Evolutionary conservation across 2,888 invertebrate genomes (phyloP), one percentile per base, ranked within the genome.

Genomic region (Scaptomyza parva): DNA sequence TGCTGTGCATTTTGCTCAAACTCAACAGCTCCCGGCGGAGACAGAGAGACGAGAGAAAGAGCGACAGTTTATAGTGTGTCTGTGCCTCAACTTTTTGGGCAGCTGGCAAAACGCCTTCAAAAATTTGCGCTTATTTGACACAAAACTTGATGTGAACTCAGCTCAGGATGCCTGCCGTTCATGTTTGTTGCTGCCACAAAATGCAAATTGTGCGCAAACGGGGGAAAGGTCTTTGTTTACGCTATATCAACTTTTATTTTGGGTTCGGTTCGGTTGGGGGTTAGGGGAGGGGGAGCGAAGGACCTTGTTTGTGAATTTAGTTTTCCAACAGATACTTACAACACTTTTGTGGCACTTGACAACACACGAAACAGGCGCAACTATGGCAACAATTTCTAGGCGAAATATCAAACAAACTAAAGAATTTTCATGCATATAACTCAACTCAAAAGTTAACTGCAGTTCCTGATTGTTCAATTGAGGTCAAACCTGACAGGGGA

Each of bases 81-180:
- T 35, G 35, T 24, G 66, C 17, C 26, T 12, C 9, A 9, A 2
- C 60, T 44, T 28, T 67, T 37, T 57, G 61, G 41, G 58, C 73
- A 64, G 43, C 60, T 60, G 59, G 41, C 55, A 59, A 59, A 59
- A 74, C 69, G 67, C 67, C 59, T 67, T 61, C 45, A 67, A 69
- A 69, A 78, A 62, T 72, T 87, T 71, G 68, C 70, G 82, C 88
- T 88, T 83, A 86, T 80, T 83, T 83, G 84, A 86, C 80, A 84
- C 73, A 83, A 83, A 71, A 76, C 69, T 80, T 83, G 75, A 79
- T 64, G 66, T 22, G 61, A 64, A 44, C 30, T 33, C 5, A 43
- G 33, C 22, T 7, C 12, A 3, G 12, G 20, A 11, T n/a, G n/a
- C n/a, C n/a, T n/a, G n/a, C n/a, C n/a, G n/a, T 26, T 33, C 7